These are phyloP conservation scores for Melospiza georgiana DNA, from an alignment of 2,113 vertebrate species.

Conservation along the genomic window DNA sequence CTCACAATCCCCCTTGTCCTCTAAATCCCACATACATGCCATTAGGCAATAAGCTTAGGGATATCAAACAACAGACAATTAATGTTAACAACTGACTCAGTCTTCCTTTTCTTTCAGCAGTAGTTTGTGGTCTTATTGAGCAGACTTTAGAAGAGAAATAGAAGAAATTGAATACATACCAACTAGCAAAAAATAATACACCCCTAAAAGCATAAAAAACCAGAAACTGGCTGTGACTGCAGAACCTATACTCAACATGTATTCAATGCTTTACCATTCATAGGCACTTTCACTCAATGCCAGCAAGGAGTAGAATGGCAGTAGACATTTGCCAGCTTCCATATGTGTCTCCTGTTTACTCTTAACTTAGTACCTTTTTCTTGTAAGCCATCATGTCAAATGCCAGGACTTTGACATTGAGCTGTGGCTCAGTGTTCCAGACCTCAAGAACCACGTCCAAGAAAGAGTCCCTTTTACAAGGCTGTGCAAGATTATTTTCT, in stretches of 20 bases:
- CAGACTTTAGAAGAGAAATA: neutral
- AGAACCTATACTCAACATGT: neutral
- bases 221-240: neutral
- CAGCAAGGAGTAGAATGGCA: neutral
- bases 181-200: neutral
- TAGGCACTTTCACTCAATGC: neutral
- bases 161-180: neutral
- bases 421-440: neutral
- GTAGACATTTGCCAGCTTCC: neutral
- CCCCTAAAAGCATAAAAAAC: neutral
- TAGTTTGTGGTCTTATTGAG: neutral
- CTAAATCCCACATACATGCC: neutral
- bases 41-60: neutral
- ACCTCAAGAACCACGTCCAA: neutral
- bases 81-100: neutral
- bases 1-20: neutral
- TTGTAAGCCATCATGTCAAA: neutral
- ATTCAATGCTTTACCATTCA: neutral
- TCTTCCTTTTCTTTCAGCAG: constrained; percentile 5
- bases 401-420: neutral
- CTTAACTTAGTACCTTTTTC: neutral
- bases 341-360: neutral
- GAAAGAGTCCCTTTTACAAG: neutral
- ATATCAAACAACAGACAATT: neutral
- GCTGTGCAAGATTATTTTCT: neutral